Base-by-base conservation (phyloP, 2,797 vertebrate genomes). In the Peromyscus eremicus region DNA sequence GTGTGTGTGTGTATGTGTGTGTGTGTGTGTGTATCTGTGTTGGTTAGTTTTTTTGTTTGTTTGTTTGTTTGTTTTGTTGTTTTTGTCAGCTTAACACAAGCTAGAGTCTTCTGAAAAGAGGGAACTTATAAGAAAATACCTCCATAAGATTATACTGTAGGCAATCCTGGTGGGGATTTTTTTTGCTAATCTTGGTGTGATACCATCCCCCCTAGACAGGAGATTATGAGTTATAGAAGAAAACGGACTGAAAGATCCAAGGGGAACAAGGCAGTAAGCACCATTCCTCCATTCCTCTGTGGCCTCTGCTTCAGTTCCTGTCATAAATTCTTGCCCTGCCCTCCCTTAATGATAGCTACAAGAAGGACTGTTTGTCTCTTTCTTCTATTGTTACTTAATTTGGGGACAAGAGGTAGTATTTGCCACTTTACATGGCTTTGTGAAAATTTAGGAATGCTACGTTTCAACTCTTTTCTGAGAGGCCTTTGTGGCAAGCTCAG, bases 371-470 rank as follows among this genome's bases (percentile, higher is more conserved):
- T 19, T 21, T 70, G 11, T 80, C 94, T 49, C 17, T 96, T 96
- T 89, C 76, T 91, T 95, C 40, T 91, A 71, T 23, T 79, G 87
- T 0, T n/a, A 52, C 73, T 91, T 94, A 71, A 86, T 77, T 89
- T 70, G 37, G n/a, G 9, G 60, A 94, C 55, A 92, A 49, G 21
- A 83, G n/a, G 49, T 85, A 25, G 76, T 37, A 37, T 87, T 93
- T 88, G 37, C 43, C 13, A 86, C 46, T 40, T 73, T 87, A 34
- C 5, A 64, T 7, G 14, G 14, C 40, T 81, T 66, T 27, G 9
- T 2, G 71, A 13, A 21, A 88, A 94, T 37, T 88, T 90, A 95
- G 11, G 21, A 91, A 85, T 52, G 62, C 52, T 49, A 49, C 75
- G 6, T 82, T 91, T 94, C 5, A 43, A 32, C 55, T 91, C 95